Evolutionary conservation across 1,140 invertebrate species (phyloP).

Genomic region (Battus philenor): DNA sequence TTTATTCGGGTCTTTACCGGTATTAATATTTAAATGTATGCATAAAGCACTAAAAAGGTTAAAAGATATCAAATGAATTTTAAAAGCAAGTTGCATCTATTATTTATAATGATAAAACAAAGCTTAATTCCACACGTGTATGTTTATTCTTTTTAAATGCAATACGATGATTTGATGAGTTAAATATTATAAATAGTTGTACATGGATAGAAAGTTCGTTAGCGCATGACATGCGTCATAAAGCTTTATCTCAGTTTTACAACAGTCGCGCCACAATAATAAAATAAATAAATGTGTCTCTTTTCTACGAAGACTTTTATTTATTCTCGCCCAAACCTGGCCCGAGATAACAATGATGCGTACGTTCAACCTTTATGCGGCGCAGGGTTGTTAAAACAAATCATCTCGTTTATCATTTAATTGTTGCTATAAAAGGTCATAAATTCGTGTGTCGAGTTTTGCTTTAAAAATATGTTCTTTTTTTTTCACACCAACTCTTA

Average conservation of each 20-base stretch:
- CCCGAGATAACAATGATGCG: conserved; percentile 68
- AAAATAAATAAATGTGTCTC: conserved; percentile 69
- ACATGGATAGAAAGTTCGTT: conserved; percentile 51
- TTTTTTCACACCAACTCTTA: no score
- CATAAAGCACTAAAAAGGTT: no score
- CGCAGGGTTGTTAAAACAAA: conserved; percentile 32
- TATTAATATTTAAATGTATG: no score
- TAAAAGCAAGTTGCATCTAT: no score
- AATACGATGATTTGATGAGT: no score
- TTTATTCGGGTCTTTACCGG: no score
- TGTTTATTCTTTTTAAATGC: no score
- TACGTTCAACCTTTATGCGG: conserved; percentile 51
- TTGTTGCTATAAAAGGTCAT: conserved; percentile 2
- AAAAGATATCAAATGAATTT: no score
- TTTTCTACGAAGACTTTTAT: conserved; percentile 70
- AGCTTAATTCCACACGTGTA: no score
- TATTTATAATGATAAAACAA: no score
- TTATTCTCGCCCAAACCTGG: conserved; percentile 62
- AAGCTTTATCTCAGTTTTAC: conserved; percentile 57
- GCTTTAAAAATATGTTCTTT: background rate
- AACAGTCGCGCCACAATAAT: conserved; percentile 54
- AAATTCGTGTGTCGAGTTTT: conserved; percentile 1
- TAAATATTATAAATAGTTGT: conserved; percentile 14
- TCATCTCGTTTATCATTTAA: background rate
- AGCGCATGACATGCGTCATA: conserved; percentile 50